Conservation (phyloP, 1,140 invertebrate genomes). For the Mercenaria mercenaria region DNA sequence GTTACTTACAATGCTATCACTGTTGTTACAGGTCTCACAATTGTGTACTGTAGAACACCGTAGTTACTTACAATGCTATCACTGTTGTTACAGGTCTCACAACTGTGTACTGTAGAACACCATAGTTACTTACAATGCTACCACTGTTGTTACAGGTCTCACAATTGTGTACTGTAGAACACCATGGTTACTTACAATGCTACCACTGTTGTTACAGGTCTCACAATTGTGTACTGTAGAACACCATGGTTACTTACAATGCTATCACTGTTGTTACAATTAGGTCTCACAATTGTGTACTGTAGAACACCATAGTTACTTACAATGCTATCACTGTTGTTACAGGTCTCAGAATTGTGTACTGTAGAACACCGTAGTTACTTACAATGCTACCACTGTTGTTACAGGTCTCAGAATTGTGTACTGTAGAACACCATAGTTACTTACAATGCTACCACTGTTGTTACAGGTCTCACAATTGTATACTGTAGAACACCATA, state of each 20-base stretch:
- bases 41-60: slow-evolving; percentile 61
- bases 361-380: slow-evolving; percentile 42
- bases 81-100: no score
- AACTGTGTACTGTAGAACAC: no score
- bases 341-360: slow-evolving; percentile 67
- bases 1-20: slow-evolving; percentile 6
- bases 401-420: slow-evolving; percentile 70
- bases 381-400: slow-evolving; percentile 75
- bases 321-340: slow-evolving; percentile 72
- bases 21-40: slow-evolving; percentile 70
- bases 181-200: slow-evolving; percentile 85
- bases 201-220: slow-evolving; percentile 71
- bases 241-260: slow-evolving; percentile 91
- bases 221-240: slow-evolving; percentile 68
- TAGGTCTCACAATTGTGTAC: slow-evolving; percentile 98
- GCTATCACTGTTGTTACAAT: no score
- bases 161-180: slow-evolving; percentile 69
- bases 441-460: slow-evolving; percentile 95
- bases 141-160: slow-evolving; percentile 71
- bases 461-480: no score
- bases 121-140: slow-evolving; percentile 71
- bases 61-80: no score
- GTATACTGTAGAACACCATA: no score
- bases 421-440: slow-evolving; percentile 89
- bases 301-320: slow-evolving; percentile 93